Evolutionary conservation across 2,797 vertebrate species (phyloP).

Genomic region (Sebastes trivittatus): DNA sequence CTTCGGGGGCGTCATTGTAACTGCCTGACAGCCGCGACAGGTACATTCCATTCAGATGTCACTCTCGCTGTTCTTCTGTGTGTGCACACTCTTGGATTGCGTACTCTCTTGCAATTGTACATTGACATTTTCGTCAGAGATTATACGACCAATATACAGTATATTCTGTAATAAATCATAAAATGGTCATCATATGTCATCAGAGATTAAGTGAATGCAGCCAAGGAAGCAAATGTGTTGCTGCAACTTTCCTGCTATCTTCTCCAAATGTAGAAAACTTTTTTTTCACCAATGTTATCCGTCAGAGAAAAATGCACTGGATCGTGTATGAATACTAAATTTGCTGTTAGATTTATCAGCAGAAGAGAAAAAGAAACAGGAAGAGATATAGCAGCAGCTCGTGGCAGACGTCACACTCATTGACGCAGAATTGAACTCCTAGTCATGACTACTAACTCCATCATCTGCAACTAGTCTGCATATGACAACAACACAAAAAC

Average conservation of each 20-base stretch:
- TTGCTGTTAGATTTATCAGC: neutral
- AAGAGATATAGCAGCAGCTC: neutral
- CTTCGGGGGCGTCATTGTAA: no score
- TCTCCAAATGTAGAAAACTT: neutral
- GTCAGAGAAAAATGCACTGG: neutral
- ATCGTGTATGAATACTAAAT: neutral
- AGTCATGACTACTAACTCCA: neutral
- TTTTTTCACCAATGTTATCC: neutral
- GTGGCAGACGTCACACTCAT: neutral
- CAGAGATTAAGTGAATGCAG: neutral
- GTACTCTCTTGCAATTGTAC: neutral
- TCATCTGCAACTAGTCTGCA: neutral
- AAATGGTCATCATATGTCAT: no score
- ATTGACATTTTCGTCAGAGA: no score
- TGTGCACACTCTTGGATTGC: no score
- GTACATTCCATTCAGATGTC: no score
- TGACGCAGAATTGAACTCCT: neutral
- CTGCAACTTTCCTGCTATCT: neutral
- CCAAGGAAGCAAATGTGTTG: neutral
- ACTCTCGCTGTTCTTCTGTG: no score
- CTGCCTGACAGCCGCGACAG: no score
- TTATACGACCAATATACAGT: no score
- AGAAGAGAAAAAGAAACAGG: neutral
- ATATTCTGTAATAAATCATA: no score
- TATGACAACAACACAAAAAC: neutral